Evolutionary conservation across 2,888 invertebrate species (phyloP).

Genomic region (Scaptomyza caliginosa): DNA sequence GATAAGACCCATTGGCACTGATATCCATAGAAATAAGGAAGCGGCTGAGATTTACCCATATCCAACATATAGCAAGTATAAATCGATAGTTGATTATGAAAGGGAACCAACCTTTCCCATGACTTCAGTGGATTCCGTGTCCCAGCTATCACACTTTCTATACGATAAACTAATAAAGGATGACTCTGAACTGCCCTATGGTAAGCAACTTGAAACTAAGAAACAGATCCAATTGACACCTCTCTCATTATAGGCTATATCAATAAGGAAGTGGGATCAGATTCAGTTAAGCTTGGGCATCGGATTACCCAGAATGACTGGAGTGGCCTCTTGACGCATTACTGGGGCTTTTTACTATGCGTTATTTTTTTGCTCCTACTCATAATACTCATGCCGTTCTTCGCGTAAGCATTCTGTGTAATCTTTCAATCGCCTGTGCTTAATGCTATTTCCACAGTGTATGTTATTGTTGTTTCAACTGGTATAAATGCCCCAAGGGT

Average conservation of each 20-base stretch:
- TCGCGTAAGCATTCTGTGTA: slow-evolving; percentile 86
- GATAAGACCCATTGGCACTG: slow-evolving; percentile 40
- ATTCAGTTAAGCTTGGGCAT: slow-evolving; percentile 68
- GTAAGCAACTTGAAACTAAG: slow-evolving; percentile 16
- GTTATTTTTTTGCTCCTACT: slow-evolving; percentile 87
- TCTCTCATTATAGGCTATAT: slow-evolving; percentile 73
- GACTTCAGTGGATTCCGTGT: slow-evolving; percentile 52
- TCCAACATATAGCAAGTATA: slow-evolving; percentile 20
- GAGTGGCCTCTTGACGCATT: slow-evolving; percentile 54
- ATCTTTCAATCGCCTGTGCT: background rate
- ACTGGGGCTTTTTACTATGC: slow-evolving; percentile 29
- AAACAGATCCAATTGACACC: background rate
- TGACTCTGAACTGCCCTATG: slow-evolving; percentile 44
- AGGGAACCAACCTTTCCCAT: slow-evolving; percentile 10
- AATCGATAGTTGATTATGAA: slow-evolving; percentile 31
- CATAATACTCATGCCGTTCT: slow-evolving; percentile 90
- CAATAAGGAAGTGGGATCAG: slow-evolving; percentile 59
- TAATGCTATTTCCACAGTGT: slow-evolving; percentile 45
- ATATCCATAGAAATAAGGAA: slow-evolving; percentile 2
- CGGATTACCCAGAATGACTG: slow-evolving; percentile 83
- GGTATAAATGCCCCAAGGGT: slow-evolving; percentile 91
- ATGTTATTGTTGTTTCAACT: slow-evolving; percentile 89
- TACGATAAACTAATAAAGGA: slow-evolving; percentile 38
- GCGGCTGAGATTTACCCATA: slow-evolving; percentile 1
- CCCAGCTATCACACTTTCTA: slow-evolving; percentile 45